phyloP scores from a whole-genome alignment of 2,888 invertebrate genomes.

The Neoascia interrupta region DNA sequence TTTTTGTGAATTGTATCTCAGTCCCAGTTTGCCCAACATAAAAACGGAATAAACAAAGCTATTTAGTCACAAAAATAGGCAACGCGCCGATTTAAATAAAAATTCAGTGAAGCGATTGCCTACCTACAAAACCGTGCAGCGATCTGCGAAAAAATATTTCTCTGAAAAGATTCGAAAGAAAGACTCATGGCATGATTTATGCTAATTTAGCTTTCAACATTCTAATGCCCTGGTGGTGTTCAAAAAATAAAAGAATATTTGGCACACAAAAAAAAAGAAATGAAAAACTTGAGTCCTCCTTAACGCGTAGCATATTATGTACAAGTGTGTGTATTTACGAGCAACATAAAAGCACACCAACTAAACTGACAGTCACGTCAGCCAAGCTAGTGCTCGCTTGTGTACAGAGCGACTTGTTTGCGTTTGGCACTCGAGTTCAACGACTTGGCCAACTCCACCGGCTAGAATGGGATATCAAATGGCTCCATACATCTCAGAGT shows the following conservation, averaged over 20 bases:
- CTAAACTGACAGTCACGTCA: slow-evolving; percentile 20
- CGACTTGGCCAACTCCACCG: slow-evolving; percentile 31
- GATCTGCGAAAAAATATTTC: too few relatives aligned
- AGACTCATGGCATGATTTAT: slow-evolving; percentile 52
- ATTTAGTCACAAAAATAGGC: too few relatives aligned
- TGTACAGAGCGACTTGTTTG: slow-evolving; percentile 34
- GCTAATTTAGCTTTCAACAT: slow-evolving; percentile 47
- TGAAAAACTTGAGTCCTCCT: too few relatives aligned
- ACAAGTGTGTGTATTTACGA: neutral
- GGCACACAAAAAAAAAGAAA: slow-evolving; percentile 10
- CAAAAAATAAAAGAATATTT: slow-evolving; percentile 23
- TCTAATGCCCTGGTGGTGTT: slow-evolving; percentile 42
- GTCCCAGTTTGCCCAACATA: too few relatives aligned
- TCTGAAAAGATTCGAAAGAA: too few relatives aligned
- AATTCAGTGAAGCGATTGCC: too few relatives aligned
- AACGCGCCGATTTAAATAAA: too few relatives aligned
- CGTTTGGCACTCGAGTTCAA: slow-evolving; percentile 47
- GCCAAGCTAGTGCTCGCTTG: neutral
- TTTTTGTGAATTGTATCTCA: too few relatives aligned
- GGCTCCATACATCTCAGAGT: slow-evolving; percentile 5
- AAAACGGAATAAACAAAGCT: too few relatives aligned
- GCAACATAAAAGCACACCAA: slow-evolving; percentile 3
- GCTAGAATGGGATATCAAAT: slow-evolving; percentile 7
- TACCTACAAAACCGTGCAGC: too few relatives aligned
- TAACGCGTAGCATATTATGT: neutral